phyloP scores from a whole-genome alignment of 2,113 vertebrate genomes.

The Pachyramphus minor region DNA sequence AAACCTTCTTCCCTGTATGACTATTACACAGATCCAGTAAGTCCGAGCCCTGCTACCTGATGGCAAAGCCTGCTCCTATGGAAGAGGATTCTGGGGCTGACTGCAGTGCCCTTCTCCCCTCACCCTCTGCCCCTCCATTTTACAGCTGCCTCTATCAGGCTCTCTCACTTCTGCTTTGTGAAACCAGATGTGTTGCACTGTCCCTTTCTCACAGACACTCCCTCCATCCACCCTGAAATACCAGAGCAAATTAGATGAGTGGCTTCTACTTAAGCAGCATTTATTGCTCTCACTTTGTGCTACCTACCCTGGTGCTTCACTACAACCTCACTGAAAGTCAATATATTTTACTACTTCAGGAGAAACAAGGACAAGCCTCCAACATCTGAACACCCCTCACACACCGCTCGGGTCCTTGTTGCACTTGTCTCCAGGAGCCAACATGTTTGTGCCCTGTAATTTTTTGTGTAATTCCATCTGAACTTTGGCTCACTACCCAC shows the following conservation, averaged over 20 bases:
- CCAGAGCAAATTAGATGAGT: background rate
- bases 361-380: background rate
- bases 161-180: background rate
- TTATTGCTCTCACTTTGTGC: background rate
- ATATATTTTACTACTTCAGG: background rate
- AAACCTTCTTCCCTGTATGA: background rate
- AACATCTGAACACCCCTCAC: background rate
- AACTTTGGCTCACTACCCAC: background rate
- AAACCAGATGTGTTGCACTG: background rate
- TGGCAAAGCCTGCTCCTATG: fast-evolving
- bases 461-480: background rate
- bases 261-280: background rate
- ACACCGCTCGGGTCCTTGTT: background rate
- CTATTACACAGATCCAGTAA: background rate
- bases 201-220: background rate
- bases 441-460: background rate
- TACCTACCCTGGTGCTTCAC: fast-evolving
- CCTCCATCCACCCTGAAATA: background rate
- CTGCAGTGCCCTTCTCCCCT: background rate
- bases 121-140: background rate
- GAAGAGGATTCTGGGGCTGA: background rate
- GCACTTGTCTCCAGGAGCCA: background rate
- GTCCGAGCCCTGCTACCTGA: background rate
- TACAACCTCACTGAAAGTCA: background rate
- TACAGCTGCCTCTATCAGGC: background rate